Evolutionary conservation across 2,888 invertebrate species (phyloP), one percentile per base, ranked within the genome.

Genomic region (Timema podura): DNA sequence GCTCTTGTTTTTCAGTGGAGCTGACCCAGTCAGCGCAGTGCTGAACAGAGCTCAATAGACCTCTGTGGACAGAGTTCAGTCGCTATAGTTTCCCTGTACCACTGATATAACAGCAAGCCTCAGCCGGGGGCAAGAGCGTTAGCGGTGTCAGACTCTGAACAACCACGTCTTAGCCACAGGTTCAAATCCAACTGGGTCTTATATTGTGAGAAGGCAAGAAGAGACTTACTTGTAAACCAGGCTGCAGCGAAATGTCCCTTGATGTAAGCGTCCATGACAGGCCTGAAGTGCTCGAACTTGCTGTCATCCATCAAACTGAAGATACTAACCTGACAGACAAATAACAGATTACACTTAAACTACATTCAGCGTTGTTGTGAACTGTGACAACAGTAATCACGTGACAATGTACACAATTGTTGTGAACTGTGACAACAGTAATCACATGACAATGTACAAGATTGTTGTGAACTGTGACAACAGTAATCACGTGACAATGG

Each of bases 241-340:
- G 96, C 95, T 0, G 96, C 96, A 0, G 96, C 95, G 82, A 98
- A 97, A 80, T 96, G 96, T 75, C 93, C 92, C 76, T 92, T 91
- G 68, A 97, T 95, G 79, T 98, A 98, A 0, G 93, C 93, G 78
- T 97, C 95, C 81, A 97, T 88, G 0, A 97, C 95, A 0, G 96
- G 95, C 75, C 93, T 91, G 81, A 97, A 97, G 79, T 96, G 95
- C 79, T 96, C 94, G 81, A 96, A 97, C 77, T 96, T 92, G 69
- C 88, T 90, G 78, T 96, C 94, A 77, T 96, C 93, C 71, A 97
- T 83, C 30, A 96, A 83, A 79, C 92, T 93, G 81, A 97, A 93
- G 76, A 97, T 96, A 71, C 94, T 93, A 15, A 96, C 82, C 84
- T 85, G 76, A 9, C 77, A 78, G 16, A 61, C 6, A 47, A 68